A percentile compares a stretch with the other conserved stretches of the same genome.
These are phyloP conservation scores for Ptiloglossa arizonensis DNA, from an alignment of 1,140 invertebrate species.

Conservation along the genomic window DNA sequence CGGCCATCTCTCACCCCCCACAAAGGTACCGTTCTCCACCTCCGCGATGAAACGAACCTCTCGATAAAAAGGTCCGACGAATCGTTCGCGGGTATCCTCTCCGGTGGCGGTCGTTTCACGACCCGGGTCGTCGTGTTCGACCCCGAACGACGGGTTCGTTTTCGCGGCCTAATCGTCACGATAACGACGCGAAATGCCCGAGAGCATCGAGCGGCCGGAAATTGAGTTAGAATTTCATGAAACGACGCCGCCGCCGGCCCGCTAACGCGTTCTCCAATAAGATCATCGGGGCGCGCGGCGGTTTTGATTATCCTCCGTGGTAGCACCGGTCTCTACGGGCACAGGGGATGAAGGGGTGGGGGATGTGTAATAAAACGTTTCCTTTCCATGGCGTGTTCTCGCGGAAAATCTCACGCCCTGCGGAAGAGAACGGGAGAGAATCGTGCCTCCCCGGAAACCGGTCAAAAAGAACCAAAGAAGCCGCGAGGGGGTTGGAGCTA, in stretches of 20 bases:
- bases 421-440: not conserved
- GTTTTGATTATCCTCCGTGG: constrained; percentile 39
- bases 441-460: not conserved
- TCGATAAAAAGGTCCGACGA: too few species aligned
- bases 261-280: constrained; percentile 6
- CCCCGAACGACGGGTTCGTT: constrained; percentile 8
- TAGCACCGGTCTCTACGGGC: not conserved
- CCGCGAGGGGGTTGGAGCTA: not conserved
- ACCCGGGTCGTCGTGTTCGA: not conserved
- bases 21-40: too few species aligned
- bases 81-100: too few species aligned
- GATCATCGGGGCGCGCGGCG: constrained; percentile 6
- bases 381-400: not conserved
- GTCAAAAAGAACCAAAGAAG: constrained; percentile 2
- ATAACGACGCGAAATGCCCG: not conserved
- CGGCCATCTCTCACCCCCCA: too few species aligned
- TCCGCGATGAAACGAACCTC: too few species aligned
- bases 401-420: constrained; percentile 21
- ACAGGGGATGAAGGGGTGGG: not conserved
- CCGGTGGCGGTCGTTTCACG: not conserved
- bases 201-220: not conserved
- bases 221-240: constrained; percentile 43
- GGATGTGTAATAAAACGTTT: constrained; percentile 23
- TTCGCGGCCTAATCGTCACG: not conserved
- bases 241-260: not conserved